Base-by-base conservation (phyloP, 2,888 invertebrate species). In the Julus scandinavius region DNA sequence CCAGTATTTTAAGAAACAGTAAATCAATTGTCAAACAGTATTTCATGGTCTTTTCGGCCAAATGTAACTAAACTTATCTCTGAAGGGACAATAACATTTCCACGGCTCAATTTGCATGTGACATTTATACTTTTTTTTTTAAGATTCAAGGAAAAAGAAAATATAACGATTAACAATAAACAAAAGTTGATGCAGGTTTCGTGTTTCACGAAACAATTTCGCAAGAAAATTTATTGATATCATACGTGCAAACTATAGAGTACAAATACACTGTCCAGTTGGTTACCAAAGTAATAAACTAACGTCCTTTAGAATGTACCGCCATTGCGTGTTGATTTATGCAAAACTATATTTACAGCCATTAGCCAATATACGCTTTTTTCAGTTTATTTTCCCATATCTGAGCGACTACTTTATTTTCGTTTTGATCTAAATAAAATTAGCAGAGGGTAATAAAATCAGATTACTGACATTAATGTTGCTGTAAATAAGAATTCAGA, bases 351-450 rank as follows among this genome's bases (percentile, higher is more conserved):
- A 50, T 50, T 50, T 50, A 50, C 13, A 11, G 13, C 50, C 50
- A 50, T 50, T 50, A 50, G 50, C 50, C 50, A 50, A 50, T 50
- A 11, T 50, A 50, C 50, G 13, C n/a, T n/a, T 50, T 7, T 11
- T 50, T 13, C 50, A 50, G 50, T 50, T 50, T 50, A 50, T 50
- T 50, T 50, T 2, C 50, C 50, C 50, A 50, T 50, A 50, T 9
- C 20, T 63, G 9, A 63, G 15, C 63, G 5, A 15, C n/a, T 63
- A 20, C 63, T 63, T 63, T 20, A 20, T 63, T 63, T 20, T 20
- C n/a, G 20, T 63, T 63, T 20, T n/a, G 63, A 63, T 63, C 63
- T 20, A 63, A 63, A 63, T n/a, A 63, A 20, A 63, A 63, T 63
- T 63, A 20, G n/a, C 9, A 63, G 20, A 6, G 1, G 20, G 63